Conservation (phyloP, 1,140 invertebrate species). For the Venturia canescens region DNA sequence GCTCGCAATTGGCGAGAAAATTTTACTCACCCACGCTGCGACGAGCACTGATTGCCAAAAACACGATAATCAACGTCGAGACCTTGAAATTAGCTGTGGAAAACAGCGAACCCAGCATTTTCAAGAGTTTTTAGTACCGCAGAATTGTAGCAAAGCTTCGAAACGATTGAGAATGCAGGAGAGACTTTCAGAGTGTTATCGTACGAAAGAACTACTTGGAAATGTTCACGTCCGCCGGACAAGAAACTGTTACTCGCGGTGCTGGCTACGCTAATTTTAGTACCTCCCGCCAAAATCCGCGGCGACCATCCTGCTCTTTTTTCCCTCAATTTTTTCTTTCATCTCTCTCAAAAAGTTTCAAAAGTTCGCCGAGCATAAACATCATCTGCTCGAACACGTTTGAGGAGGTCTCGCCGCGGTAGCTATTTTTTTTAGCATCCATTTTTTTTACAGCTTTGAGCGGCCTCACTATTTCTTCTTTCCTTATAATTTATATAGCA, state of each 20-base stretch:
- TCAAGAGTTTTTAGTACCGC: background rate
- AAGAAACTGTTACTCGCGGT: conserved; percentile 55
- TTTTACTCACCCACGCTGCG: background rate
- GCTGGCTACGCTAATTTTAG: conserved; percentile 65
- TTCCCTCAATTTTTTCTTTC: conserved; percentile 28
- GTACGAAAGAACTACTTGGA: conserved; percentile 60
- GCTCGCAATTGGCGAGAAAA: background rate
- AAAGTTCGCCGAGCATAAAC: too few species aligned
- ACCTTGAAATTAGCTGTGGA: background rate
- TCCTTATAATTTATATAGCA: background rate
- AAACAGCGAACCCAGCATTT: background rate
- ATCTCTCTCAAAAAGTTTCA: too few species aligned
- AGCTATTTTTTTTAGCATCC: too few species aligned
- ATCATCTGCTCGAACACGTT: too few species aligned
- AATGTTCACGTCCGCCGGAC: conserved; percentile 53
- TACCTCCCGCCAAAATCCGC: conserved; percentile 62
- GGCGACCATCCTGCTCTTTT: conserved; percentile 31
- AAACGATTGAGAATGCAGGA: background rate
- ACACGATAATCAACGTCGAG: background rate
- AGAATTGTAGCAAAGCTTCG: too few species aligned
- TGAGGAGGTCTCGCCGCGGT: too few species aligned
- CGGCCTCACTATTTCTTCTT: conserved; percentile 15
- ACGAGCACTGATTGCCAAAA: background rate
- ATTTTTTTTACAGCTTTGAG: background rate
- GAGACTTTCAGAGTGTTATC: conserved; percentile 53